These are phyloP conservation scores for Prietella phreatophila DNA, from an alignment of 2,113 vertebrate species.

Conservation along the genomic window DNA sequence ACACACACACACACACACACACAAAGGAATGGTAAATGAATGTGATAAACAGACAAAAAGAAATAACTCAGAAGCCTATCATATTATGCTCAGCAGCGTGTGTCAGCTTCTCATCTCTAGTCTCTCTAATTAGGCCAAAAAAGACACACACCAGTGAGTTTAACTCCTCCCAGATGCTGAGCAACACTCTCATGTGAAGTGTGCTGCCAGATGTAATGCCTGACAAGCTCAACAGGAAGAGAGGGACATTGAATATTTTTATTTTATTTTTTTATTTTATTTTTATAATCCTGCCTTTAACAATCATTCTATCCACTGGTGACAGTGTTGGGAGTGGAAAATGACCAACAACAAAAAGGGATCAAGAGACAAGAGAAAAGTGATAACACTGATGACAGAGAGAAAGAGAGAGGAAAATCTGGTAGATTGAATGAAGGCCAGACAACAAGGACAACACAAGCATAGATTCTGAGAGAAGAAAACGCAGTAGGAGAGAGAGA, in stretches of 20 bases:
- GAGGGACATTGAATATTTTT: background rate
- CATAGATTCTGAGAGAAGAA: background rate
- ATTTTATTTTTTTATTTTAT: too few relatives aligned
- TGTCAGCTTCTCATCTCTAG: conserved; percentile 58
- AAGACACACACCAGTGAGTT: conserved; percentile 68
- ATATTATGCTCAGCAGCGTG: conserved; percentile 52
- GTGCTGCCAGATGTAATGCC: conserved; percentile 54
- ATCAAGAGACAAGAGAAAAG: background rate
- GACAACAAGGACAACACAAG: conserved; percentile 8
- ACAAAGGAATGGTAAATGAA: background rate
- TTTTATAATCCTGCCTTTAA: background rate
- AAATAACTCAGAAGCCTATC: conserved; percentile 40
- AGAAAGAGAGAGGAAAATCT: background rate
- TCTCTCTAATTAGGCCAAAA: conserved; percentile 68
- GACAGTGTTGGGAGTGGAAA: too few relatives aligned
- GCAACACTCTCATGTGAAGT: conserved; percentile 54
- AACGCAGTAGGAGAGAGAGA: background rate
- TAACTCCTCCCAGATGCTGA: conserved; percentile 60
- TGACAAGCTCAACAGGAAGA: conserved; percentile 30
- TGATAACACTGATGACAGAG: background rate
- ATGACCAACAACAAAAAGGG: background rate
- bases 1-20: background rate
- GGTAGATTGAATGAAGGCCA: background rate
- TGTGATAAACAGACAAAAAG: conserved; percentile 12
- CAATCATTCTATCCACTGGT: background rate